Conservation (phyloP, 2,113 vertebrate species). For the Rhizomys pruinosus region DNA sequence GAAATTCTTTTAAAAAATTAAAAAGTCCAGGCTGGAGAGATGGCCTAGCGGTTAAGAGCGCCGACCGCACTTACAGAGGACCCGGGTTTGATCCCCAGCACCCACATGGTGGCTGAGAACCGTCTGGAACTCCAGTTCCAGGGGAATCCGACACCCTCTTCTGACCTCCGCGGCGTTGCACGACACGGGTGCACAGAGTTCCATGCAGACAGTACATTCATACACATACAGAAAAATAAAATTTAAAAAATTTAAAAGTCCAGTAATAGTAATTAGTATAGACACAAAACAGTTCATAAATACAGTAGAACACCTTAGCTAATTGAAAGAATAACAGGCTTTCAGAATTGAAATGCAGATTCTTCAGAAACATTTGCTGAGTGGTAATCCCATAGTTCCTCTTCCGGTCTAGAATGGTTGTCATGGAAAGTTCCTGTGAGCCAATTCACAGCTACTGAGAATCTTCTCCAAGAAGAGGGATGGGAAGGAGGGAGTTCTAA, state of each 20-base stretch:
- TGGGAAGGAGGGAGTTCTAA: background rate
- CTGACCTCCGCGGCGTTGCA: no score
- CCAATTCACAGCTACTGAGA: background rate
- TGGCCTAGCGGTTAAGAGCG: no score
- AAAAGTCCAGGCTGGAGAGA: background rate
- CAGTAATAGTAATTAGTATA: background rate
- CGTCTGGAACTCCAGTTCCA: no score
- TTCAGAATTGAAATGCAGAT: conserved; percentile 12
- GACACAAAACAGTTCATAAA: background rate
- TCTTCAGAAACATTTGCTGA: background rate
- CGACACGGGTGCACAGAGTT: no score
- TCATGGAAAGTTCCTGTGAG: background rate
- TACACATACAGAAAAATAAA: no score
- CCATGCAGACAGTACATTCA: no score
- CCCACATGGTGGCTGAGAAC: no score
- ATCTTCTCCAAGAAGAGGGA: background rate
- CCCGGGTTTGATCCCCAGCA: no score
- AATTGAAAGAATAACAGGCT: background rate
- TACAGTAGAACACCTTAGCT: background rate
- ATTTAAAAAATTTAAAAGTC: background rate
- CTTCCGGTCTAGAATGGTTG: background rate
- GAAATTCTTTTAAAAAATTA: background rate
- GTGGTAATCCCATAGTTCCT: background rate
- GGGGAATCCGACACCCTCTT: no score
- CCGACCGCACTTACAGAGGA: no score